These are phyloP conservation scores for Astreopora myriophthalma DNA, from an alignment of 64 coral and sea anemone species.

Conservation along the genomic window DNA sequence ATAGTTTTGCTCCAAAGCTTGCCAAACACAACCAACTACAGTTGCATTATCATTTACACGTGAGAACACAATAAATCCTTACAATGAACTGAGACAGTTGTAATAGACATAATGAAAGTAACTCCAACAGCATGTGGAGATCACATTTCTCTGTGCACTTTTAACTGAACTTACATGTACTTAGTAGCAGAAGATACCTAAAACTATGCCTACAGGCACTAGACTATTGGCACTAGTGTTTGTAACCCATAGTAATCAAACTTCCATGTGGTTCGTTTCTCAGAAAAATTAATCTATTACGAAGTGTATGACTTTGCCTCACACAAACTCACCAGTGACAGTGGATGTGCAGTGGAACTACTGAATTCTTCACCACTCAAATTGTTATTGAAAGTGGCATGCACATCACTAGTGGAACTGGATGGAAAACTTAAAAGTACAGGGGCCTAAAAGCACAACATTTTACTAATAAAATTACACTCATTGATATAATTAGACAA, in stretches of 20 bases:
- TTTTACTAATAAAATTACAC: not conserved
- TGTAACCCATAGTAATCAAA: not conserved
- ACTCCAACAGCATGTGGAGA: not conserved
- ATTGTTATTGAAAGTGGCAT: conserved; percentile 1
- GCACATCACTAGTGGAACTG: conserved; percentile 3
- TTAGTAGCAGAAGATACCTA: no score
- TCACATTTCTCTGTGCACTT: conserved; percentile 4
- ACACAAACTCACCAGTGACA: not conserved
- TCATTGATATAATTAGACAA: not conserved
- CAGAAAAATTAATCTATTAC: not conserved
- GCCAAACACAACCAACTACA: not conserved
- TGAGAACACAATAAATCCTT: conserved; percentile 1
- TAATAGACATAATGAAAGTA: not conserved
- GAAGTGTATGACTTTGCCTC: not conserved
- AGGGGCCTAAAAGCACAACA: conserved; percentile 3
- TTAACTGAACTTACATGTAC: not conserved
- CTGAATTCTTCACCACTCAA: not conserved
- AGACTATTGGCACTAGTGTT: not conserved
- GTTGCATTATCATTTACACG: not conserved
- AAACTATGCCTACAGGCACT: not conserved
- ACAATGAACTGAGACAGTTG: not conserved
- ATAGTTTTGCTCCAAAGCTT: conserved; percentile 1
- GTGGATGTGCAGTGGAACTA: not conserved
- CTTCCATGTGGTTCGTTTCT: not conserved
- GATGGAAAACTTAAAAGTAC: conserved; percentile 9